A percentile compares a stretch with the other conserved stretches of the same genome.
Evolutionary conservation across 2,797 vertebrate genomes (phyloP).

Genomic region (Lerista edwardsae): DNA sequence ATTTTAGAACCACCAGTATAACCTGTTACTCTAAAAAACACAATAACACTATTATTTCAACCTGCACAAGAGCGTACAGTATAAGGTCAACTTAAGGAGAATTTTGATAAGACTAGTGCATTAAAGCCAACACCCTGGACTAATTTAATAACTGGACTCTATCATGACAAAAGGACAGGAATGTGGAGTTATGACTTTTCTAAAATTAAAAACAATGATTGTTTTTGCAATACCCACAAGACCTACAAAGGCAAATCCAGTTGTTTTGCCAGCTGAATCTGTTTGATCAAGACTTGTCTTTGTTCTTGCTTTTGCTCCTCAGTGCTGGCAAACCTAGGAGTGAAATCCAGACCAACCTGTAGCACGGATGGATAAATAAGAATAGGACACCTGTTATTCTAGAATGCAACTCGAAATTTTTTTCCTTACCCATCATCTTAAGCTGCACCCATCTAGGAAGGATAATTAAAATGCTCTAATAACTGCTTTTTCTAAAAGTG

Average conservation of each 20-base stretch:
- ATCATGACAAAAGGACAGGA: not conserved
- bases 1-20: no score
- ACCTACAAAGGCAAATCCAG: conserved; percentile 93
- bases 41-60: not conserved
- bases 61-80: not conserved
- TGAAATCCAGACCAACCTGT: conserved; percentile 96
- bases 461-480: conserved; percentile 28
- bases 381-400: not conserved
- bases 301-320: conserved; percentile 89
- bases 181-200: not conserved
- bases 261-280: conserved; percentile 87
- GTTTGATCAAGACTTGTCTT: conserved; percentile 89
- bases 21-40: conserved; percentile 17
- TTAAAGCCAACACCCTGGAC: not conserved
- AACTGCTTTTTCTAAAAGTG: no score
- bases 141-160: not conserved
- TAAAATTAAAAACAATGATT: not conserved
- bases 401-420: not conserved
- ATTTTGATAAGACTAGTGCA: not conserved
- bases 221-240: conserved; percentile 23
- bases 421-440: conserved; percentile 5
- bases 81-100: not conserved
- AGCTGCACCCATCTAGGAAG: not conserved
- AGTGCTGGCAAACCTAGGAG: conserved; percentile 84
- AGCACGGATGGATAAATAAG: conserved; percentile 35